phyloP scores from a whole-genome alignment of 2,888 invertebrate genomes.

The Ariolimax columbianus region DNA sequence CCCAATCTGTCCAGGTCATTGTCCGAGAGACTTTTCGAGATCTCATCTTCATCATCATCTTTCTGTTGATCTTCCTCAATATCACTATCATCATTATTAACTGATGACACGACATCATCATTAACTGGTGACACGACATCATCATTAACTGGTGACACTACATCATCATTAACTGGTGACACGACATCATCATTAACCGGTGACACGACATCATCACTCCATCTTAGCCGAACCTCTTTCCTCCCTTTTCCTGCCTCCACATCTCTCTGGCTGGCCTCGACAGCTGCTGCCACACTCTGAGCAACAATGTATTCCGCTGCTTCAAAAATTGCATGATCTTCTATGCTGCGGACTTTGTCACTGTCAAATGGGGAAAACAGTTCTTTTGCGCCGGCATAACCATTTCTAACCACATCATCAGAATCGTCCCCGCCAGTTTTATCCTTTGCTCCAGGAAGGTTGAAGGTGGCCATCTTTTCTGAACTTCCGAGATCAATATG shows the following conservation, averaged over 20 bases:
- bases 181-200: constrained; percentile 26
- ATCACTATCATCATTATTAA: constrained; percentile 6
- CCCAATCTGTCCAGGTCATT: background rate
- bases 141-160: too few relatives aligned
- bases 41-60: constrained; percentile 11
- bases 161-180: constrained; percentile 18
- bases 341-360: background rate
- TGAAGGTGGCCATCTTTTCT: background rate
- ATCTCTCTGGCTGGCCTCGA: constrained; percentile 15
- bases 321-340: constrained; percentile 39
- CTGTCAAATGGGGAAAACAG: constrained; percentile 48
- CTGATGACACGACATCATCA: background rate
- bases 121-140: too few relatives aligned
- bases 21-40: background rate
- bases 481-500: background rate
- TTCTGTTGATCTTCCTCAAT: background rate
- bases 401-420: background rate
- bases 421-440: background rate
- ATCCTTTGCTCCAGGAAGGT: background rate
- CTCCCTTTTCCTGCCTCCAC: background rate
- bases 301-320: constrained; percentile 41
- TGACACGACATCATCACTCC: constrained; percentile 32
- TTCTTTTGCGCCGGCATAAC: constrained; percentile 27
- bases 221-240: constrained; percentile 12
- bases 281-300: constrained; percentile 44